Conservation (phyloP, 2,888 invertebrate genomes). For the Ischnus inquisitorius region DNA sequence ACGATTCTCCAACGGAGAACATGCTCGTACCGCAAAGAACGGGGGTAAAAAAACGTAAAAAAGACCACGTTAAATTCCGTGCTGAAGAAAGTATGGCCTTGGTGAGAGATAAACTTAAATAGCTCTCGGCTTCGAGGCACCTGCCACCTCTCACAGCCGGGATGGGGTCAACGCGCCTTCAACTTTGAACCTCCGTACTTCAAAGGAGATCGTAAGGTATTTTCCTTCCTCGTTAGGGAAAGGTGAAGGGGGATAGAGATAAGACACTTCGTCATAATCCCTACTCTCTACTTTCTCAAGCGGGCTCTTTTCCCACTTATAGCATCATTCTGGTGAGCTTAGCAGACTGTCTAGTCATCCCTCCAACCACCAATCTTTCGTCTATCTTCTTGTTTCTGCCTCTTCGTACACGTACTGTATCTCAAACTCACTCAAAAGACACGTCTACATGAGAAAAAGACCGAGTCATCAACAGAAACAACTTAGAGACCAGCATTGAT, state of each 20-base stretch:
- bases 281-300: conserved; percentile 15
- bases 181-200: conserved; percentile 39
- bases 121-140: conserved; percentile 29
- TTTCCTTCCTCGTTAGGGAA: neutral
- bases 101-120: conserved; percentile 33
- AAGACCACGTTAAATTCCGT: neutral
- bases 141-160: neutral
- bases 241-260: neutral
- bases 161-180: conserved; percentile 40
- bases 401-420: neutral
- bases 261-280: conserved; percentile 30
- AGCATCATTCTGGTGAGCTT: conserved; percentile 22
- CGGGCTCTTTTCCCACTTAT: conserved; percentile 9
- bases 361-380: neutral
- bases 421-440: neutral
- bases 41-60: neutral
- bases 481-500: neutral
- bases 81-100: neutral
- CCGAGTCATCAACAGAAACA: neutral
- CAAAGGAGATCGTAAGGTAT: conserved; percentile 23
- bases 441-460: neutral
- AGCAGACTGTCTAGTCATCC: conserved; percentile 19
- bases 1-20: conserved; percentile 3
- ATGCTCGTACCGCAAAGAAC: neutral
- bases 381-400: neutral